Percentiles rank a stretch among this genome's conserved stretches.
Evolutionary conservation across 2,888 invertebrate genomes (phyloP).

Genomic region (Zaprionus lineosus): DNA sequence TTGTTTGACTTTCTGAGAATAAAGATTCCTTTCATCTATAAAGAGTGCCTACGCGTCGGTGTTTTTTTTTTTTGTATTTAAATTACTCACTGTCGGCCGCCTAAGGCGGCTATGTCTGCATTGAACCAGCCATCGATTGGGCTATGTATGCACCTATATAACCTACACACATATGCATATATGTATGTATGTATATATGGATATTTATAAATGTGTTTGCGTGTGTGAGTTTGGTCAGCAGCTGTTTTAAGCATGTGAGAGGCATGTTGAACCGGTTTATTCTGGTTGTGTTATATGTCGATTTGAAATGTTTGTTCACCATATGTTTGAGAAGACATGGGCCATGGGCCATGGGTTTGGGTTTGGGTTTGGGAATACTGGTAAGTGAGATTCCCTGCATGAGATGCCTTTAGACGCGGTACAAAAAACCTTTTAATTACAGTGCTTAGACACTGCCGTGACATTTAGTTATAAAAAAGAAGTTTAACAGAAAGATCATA

Average conservation of each 20-base stretch:
- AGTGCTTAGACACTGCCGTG: no score
- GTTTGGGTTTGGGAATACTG: no score
- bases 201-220: not conserved
- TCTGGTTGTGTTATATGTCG: conserved; percentile 37
- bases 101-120: conserved; percentile 52
- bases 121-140: conserved; percentile 23
- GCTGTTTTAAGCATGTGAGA: conserved; percentile 32
- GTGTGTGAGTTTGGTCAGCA: conserved; percentile 37
- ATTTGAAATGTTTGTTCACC: conserved; percentile 67
- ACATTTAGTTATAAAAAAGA: no score
- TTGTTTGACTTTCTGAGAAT: no score
- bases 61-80: conserved; percentile 6
- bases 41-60: conserved; percentile 7
- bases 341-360: no score
- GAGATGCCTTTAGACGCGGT: no score
- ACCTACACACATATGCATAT: conserved; percentile 12
- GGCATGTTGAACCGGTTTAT: conserved; percentile 45
- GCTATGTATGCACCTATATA: not conserved
- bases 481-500: not conserved
- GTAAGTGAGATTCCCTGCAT: no score
- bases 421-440: no score
- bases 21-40: no score
- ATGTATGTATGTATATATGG: conserved; percentile 23
- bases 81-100: no score
- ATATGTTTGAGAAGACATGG: conserved; percentile 51